These are phyloP conservation scores for Camelus bactrianus DNA, from an alignment of 2,113 vertebrate species.

Conservation along the genomic window DNA sequence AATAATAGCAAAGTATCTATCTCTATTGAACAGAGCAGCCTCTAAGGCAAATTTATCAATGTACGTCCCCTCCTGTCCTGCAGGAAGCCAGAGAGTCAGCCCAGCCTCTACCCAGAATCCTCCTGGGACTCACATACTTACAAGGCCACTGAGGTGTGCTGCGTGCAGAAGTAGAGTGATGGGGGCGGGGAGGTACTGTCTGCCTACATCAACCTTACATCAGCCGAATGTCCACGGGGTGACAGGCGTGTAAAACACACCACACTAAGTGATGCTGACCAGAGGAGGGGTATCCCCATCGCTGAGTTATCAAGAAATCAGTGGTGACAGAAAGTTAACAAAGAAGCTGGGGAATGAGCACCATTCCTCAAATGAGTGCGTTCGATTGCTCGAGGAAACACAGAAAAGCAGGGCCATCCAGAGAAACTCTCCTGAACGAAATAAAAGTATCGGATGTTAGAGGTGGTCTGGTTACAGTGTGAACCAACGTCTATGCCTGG, in stretches of 20 bases:
- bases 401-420: too few relatives aligned
- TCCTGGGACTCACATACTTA: not conserved
- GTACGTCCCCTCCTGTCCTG: not conserved
- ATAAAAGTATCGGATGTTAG: not conserved
- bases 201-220: not conserved
- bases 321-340: not conserved
- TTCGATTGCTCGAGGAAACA: not conserved
- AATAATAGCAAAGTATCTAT: not conserved
- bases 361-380: rapidly evolving
- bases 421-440: not conserved
- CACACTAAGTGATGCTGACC: too few relatives aligned
- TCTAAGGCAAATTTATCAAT: not conserved
- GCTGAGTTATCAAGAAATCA: not conserved
- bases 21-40: not conserved
- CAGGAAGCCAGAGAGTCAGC: not conserved
- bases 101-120: not conserved
- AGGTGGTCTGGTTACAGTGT: not conserved
- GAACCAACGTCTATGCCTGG: rapidly evolving
- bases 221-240: not conserved
- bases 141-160: not conserved
- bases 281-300: not conserved
- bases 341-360: not conserved
- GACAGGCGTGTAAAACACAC: not conserved
- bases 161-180: too few relatives aligned
- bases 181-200: too few relatives aligned